phyloP scores from a whole-genome alignment of 2,888 invertebrate species.

The Scaptomyza flava region DNA sequence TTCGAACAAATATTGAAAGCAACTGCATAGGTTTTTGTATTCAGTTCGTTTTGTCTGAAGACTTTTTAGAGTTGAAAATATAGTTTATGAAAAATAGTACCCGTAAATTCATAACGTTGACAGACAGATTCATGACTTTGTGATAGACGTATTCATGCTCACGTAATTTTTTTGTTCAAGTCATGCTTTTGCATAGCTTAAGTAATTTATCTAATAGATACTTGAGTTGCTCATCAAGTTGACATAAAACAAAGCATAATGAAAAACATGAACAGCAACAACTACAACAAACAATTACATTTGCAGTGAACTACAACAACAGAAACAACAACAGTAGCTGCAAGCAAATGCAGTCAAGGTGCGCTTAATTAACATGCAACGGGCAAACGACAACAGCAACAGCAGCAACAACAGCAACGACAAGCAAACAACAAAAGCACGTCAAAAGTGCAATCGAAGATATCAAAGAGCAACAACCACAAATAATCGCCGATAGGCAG shows the following conservation, averaged over 20 bases:
- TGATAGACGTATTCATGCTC: conserved; percentile 40
- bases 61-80: neutral
- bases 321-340: conserved; percentile 30
- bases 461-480: conserved; percentile 10
- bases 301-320: conserved; percentile 42
- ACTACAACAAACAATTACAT: conserved; percentile 40
- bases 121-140: conserved; percentile 35
- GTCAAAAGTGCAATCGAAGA: conserved; percentile 59
- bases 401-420: conserved; percentile 37
- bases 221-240: conserved; percentile 68
- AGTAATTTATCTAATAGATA: conserved; percentile 69
- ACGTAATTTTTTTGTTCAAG: conserved; percentile 26
- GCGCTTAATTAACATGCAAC: conserved; percentile 79
- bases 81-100: neutral
- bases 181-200: conserved; percentile 21
- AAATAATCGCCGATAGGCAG: neutral
- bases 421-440: conserved; percentile 57
- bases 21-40: neutral
- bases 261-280: conserved; percentile 42
- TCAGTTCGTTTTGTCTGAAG: neutral
- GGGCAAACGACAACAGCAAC: conserved; percentile 50
- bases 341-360: conserved; percentile 73
- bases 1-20: neutral
- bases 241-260: conserved; percentile 73
- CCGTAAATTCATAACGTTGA: neutral